Percentiles rank a stretch among this genome's conserved stretches.
Evolutionary conservation across 1,140 invertebrate species (phyloP).

Genomic region (Metopolophium dirhodum): DNA sequence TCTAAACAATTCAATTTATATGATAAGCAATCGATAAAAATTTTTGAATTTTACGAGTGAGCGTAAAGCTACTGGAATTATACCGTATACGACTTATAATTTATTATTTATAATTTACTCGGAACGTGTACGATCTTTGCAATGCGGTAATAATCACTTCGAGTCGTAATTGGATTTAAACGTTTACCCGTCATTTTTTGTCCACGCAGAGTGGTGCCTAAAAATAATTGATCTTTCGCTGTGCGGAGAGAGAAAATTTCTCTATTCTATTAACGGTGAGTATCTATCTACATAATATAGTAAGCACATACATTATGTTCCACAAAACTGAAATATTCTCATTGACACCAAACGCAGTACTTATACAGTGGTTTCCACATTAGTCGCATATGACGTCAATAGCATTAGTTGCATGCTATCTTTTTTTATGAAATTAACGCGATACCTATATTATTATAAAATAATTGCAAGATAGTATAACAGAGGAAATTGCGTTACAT

Average conservation of each 20-base stretch:
- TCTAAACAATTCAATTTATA: not conserved
- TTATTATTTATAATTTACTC: not conserved
- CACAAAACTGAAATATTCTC: conserved; percentile 1
- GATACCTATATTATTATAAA: conserved; percentile 15
- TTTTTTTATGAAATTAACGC: not conserved
- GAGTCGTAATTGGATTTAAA: not conserved
- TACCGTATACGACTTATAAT: not conserved
- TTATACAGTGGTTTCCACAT: not conserved
- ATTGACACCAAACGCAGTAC: not conserved
- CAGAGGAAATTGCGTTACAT: not conserved
- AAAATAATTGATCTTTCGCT: not conserved
- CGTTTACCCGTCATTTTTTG: not conserved
- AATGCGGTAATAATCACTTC: not conserved
- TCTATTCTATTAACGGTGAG: not conserved
- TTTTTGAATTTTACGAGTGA: not conserved
- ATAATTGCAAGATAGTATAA: not conserved
- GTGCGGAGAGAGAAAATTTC: not conserved
- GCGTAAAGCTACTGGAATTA: not conserved
- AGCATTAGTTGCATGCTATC: not conserved
- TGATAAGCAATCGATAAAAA: not conserved
- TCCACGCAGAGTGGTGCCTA: not conserved
- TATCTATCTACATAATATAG: not conserved
- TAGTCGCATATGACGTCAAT: not conserved
- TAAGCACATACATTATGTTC: not conserved
- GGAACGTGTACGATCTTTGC: not conserved